Evolutionary conservation across 2,113 vertebrate species (phyloP), one percentile per base, ranked within the genome.

Genomic region (Ageneiosus marmoratus): DNA sequence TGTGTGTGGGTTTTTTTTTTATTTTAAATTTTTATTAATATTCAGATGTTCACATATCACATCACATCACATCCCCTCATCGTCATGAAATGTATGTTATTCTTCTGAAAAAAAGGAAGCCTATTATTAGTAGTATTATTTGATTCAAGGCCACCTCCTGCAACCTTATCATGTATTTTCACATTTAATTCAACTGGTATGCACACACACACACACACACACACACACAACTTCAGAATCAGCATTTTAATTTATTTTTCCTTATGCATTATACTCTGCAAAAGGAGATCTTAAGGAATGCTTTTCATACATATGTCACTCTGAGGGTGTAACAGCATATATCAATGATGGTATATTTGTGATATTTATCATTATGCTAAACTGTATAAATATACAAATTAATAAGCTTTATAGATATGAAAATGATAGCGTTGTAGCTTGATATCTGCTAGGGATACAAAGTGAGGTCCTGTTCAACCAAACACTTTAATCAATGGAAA

Each of bases 141-240:
- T 41, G 37, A 5, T 75, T 75, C 48, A 75, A 75, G 29, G 73
- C 73, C 73, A 53, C 27, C 50, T 53, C 50, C 48, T 75, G 72
- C 15, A 74, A 51, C 72, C 27, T 51, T 74, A 20, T 74, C 32
- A 74, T 74, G n/a, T 74, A 74, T 73, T 74, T 74, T 32, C 27
- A 51, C 12, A 32, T 32, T 46, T 48, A 50, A 74, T 74, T 76
- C 22, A 55, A 18, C 34, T 55, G 53, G 29, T 50, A 53, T 76
- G 73, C 27, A 76, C 37, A 55, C 50, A 76, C 16, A 53, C n/a
- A 20, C 73, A 32, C 46, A 3, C 72, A 29, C 44, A 16, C 41
- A 55, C 7, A 3, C 16, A 53, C n/a, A 20, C 73, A n/a, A n/a
- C n/a, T n/a, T 41, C 24, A 24, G 4, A 29, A 55, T 76, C 4